Evolutionary conservation across 2,797 vertebrate genomes (phyloP).

Genomic region (Microctenopoma steveboyesi): DNA sequence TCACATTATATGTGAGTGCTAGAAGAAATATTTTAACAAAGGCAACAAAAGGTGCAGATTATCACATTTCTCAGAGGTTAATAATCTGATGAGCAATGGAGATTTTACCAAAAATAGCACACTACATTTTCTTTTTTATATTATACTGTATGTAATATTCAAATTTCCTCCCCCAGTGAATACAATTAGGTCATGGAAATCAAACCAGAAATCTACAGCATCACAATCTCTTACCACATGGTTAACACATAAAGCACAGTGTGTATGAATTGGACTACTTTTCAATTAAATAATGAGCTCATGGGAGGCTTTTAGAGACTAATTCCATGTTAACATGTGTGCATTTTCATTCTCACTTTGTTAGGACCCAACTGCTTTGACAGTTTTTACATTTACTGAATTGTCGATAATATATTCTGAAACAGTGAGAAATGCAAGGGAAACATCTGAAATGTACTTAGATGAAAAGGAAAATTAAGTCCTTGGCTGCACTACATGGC

Average conservation of each 20-base stretch:
- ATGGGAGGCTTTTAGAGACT: background rate
- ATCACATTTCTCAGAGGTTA: constrained; percentile 23
- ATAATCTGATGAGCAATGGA: constrained; percentile 22
- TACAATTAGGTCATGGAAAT: background rate
- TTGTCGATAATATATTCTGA: no score
- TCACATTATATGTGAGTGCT: constrained; percentile 53
- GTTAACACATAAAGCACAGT: constrained; percentile 10
- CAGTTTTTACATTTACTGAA: background rate
- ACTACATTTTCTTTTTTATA: constrained; percentile 8
- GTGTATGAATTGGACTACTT: background rate
- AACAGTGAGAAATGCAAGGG: no score
- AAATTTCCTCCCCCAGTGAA: background rate
- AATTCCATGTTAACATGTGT: background rate
- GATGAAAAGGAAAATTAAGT: no score
- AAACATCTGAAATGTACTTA: no score
- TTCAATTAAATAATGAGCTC: background rate
- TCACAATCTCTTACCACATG: constrained; percentile 10
- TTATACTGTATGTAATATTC: background rate
- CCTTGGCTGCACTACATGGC: no score
- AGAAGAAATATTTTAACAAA: constrained; percentile 53
- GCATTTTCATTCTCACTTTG: no score
- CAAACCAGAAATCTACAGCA: background rate
- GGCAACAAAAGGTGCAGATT: constrained; percentile 29
- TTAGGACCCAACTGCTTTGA: background rate
- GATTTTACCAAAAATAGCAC: constrained; percentile 15